These are phyloP conservation scores for Sminthurides bifidus DNA, from an alignment of 1,140 invertebrate genomes.

Conservation along the genomic window DNA sequence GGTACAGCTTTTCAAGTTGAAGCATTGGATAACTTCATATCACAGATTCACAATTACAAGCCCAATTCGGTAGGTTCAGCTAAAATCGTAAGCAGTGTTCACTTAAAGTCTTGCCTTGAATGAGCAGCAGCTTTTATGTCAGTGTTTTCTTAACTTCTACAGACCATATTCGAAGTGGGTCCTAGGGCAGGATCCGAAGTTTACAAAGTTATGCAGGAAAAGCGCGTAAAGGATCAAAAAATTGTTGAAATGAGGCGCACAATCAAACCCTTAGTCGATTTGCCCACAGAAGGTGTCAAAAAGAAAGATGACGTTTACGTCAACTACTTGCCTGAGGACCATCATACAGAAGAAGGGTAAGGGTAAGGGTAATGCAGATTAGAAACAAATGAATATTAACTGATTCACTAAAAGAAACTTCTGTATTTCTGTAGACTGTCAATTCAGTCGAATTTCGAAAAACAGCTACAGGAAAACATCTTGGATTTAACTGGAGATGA, in stretches of 20 bases:
- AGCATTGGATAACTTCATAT: conserved; percentile 32
- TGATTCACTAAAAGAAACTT: not conserved
- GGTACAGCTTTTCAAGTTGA: conserved; percentile 10
- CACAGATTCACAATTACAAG: conserved; percentile 66
- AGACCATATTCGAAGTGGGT: conserved; percentile 92
- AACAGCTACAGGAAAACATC: conserved; percentile 50
- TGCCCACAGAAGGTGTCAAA: conserved; percentile 33
- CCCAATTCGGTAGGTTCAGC: conserved; percentile 59
- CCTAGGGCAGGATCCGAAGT: conserved; percentile 61
- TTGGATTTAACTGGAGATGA: conserved; percentile 72
- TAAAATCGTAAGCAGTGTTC: conserved; percentile 4
- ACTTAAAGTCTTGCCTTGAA: too few relatives aligned
- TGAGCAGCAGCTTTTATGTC: too few relatives aligned
- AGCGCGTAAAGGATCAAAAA: conserved; percentile 51
- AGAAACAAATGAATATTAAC: not conserved
- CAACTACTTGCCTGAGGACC: conserved; percentile 70
- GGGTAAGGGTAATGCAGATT: not conserved
- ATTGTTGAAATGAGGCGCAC: conserved; percentile 42
- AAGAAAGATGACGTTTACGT: conserved; percentile 59
- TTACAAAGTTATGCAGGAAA: conserved; percentile 58
- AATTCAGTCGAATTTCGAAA: conserved; percentile 56
- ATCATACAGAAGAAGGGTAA: conserved; percentile 76
- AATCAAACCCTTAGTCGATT: conserved; percentile 27
- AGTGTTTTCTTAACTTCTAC: too few relatives aligned
- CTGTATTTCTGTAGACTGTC: conserved; percentile 46